Evolutionary conservation across 2,797 vertebrate species (phyloP).

Genomic region (Diglossa cyanea): DNA sequence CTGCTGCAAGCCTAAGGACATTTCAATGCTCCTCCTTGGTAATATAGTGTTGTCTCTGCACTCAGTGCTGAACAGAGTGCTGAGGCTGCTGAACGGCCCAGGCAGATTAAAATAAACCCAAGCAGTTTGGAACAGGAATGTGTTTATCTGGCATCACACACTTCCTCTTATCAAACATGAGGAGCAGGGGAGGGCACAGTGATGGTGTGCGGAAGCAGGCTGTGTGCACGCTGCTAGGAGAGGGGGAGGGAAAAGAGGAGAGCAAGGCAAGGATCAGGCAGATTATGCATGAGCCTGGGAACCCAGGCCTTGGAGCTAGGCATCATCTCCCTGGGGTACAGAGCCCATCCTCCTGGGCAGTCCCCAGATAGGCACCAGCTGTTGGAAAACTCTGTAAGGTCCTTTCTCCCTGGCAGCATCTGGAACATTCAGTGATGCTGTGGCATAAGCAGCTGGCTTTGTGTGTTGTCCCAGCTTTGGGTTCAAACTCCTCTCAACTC

Average conservation of each 20-base stretch:
- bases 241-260: background rate
- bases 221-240: background rate
- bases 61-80: conserved; percentile 33
- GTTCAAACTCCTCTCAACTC: background rate
- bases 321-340: background rate
- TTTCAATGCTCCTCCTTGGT: conserved; percentile 7
- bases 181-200: conserved; percentile 52
- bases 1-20: background rate
- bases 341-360: background rate
- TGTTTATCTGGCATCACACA: conserved; percentile 60
- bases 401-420: background rate
- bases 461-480: background rate
- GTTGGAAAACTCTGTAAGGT: background rate
- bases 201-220: conserved; percentile 10
- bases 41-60: conserved; percentile 28
- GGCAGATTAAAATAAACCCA: conserved; percentile 70
- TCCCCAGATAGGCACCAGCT: background rate
- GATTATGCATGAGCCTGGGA: background rate
- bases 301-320: background rate
- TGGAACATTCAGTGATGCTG: background rate
- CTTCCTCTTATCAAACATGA: conserved; percentile 57
- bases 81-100: conserved; percentile 65
- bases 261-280: background rate
- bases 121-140: conserved; percentile 57
- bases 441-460: background rate